phyloP scores from a whole-genome alignment of 2,797 vertebrate genomes.

The Pangasius macronema region DNA sequence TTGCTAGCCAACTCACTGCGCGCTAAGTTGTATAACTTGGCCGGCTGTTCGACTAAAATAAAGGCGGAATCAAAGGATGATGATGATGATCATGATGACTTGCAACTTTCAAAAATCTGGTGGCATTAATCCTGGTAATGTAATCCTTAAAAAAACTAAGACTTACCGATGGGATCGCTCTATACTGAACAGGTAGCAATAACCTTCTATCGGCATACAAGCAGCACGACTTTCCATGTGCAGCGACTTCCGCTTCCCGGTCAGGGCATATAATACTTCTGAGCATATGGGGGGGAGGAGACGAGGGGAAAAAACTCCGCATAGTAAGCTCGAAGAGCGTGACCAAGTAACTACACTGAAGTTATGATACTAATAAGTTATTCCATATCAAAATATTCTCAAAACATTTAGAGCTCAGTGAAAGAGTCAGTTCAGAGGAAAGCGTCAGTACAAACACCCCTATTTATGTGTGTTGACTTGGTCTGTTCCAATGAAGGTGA shows the following conservation, averaged over 20 bases:
- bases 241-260: slow-evolving; percentile 79
- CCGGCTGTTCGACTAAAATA: slow-evolving; percentile 24
- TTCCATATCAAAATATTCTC: not conserved
- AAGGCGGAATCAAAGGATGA: not conserved
- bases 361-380: not conserved
- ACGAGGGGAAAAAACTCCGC: not conserved
- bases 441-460: not conserved
- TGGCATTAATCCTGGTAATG: not conserved
- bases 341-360: not conserved
- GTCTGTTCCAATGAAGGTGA: slow-evolving; percentile 80
- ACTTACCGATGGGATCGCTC: slow-evolving; percentile 68
- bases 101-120: not conserved
- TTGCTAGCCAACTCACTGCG: slow-evolving; percentile 31
- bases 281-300: slow-evolving; percentile 24
- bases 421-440: fast-evolving
- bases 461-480: slow-evolving; percentile 45
- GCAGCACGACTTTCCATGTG: slow-evolving; percentile 68
- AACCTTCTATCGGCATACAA: slow-evolving; percentile 74
- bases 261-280: slow-evolving; percentile 65
- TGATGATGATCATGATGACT: not conserved
- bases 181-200: slow-evolving; percentile 51
- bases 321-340: not conserved
- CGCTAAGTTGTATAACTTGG: slow-evolving; percentile 62
- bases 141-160: slow-evolving; percentile 17
- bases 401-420: no score